phyloP scores from a whole-genome alignment of 2,888 invertebrate species.

The Andrena hattorfiana region DNA sequence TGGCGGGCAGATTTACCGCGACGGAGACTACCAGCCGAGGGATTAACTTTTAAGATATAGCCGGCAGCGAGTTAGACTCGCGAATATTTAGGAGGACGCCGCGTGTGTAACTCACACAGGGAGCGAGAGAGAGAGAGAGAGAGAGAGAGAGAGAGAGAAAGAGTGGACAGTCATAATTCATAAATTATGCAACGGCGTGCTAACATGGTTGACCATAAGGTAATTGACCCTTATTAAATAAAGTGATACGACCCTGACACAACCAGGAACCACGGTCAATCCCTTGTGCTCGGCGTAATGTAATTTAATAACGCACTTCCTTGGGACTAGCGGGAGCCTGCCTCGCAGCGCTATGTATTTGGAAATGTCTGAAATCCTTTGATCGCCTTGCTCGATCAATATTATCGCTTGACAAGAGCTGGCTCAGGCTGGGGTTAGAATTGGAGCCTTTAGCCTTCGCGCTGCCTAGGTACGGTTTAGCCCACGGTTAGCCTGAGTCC shows the following conservation, averaged over 20 bases:
- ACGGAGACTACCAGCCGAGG: constrained; percentile 46
- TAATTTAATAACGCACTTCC: constrained; percentile 68
- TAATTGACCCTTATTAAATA: constrained; percentile 77
- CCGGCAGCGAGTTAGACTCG: constrained; percentile 19
- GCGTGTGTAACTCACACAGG: constrained; percentile 9
- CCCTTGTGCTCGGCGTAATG: constrained; percentile 39
- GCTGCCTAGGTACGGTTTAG: background rate
- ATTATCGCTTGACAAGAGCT: background rate
- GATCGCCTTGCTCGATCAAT: constrained; percentile 26
- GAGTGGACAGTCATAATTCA: constrained; percentile 61
- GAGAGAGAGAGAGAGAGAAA: background rate
- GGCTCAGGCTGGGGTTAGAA: background rate
- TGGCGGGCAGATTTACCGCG: constrained; percentile 51
- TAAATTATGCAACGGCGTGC: constrained; percentile 72
- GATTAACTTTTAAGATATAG: constrained; percentile 59
- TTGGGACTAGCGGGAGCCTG: constrained; percentile 33
- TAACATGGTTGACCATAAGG: constrained; percentile 61
- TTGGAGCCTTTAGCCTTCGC: background rate
- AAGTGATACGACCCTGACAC: constrained; percentile 73
- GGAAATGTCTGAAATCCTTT: background rate
- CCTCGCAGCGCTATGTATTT: background rate
- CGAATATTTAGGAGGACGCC: constrained; percentile 37
- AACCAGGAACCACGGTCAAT: constrained; percentile 64
- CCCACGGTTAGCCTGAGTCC: background rate
- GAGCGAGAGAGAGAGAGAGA: constrained; percentile 14